A percentile compares a stretch with the other conserved stretches of the same genome.
Conservation (phyloP, 2,888 invertebrate species). For the Harpalus rufipes region DNA sequence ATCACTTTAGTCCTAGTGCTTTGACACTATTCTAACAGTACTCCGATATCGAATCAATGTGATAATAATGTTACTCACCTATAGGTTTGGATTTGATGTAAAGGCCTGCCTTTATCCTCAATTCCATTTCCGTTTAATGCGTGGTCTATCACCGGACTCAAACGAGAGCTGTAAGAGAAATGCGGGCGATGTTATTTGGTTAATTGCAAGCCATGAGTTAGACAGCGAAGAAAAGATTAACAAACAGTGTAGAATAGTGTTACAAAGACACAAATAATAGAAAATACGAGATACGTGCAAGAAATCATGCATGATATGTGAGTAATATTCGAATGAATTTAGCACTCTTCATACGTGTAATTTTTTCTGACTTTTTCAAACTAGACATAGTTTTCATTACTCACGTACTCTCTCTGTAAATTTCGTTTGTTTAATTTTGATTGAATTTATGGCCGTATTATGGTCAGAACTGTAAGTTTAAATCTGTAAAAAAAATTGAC, state of each 20-base stretch:
- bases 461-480: too few relatives aligned
- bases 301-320: neutral
- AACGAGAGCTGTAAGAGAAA: conserved; percentile 74
- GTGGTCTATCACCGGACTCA: conserved; percentile 81
- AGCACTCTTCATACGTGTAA: too few relatives aligned
- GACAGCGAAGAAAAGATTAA: neutral
- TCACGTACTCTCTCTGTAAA: too few relatives aligned
- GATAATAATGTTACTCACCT: conserved; percentile 79
- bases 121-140: conserved; percentile 81
- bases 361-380: too few relatives aligned
- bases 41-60: conserved; percentile 5
- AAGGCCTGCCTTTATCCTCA: conserved; percentile 84
- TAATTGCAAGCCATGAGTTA: conserved; percentile 26
- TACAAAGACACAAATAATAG: too few relatives aligned
- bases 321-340: too few relatives aligned
- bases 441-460: too few relatives aligned
- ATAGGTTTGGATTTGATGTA: conserved; percentile 87
- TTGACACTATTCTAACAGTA: conserved; percentile 35
- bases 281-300: neutral
- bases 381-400: too few relatives aligned
- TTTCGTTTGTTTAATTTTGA: too few relatives aligned
- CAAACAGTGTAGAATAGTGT: too few relatives aligned
- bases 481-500: too few relatives aligned
- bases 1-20: conserved; percentile 9
- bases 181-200: conserved; percentile 20